phyloP scores from a whole-genome alignment of 2,888 invertebrate species.

The Melipona beecheii region DNA sequence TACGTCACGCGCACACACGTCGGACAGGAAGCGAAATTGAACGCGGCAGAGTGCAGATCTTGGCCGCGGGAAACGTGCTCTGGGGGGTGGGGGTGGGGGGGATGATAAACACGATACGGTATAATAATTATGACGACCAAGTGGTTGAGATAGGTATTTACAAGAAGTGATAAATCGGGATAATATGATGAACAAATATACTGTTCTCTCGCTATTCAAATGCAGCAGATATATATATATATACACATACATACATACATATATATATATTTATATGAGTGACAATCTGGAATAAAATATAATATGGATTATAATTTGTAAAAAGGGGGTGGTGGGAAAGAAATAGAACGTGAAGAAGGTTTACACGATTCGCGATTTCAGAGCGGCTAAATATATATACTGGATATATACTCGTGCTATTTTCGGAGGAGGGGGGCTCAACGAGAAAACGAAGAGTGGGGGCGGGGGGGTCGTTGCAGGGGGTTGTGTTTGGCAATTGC shows the following conservation, averaged over 20 bases:
- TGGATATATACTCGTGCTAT: conserved; percentile 25
- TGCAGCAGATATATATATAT: conserved; percentile 72
- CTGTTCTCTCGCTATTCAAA: conserved; percentile 72
- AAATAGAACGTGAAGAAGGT: conserved; percentile 39
- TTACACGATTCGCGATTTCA: conserved; percentile 36
- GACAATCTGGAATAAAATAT: conserved; percentile 83
- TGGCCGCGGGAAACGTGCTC: conserved; percentile 68
- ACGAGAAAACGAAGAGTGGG: not conserved
- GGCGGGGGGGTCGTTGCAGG: too few relatives aligned
- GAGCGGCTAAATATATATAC: conserved; percentile 28
- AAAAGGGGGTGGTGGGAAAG: conserved; percentile 53
- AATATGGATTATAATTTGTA: conserved; percentile 81
- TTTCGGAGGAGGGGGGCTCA: not conserved
- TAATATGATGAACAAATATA: conserved; percentile 68
- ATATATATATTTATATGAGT: conserved; percentile 74
- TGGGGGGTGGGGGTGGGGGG: not conserved
- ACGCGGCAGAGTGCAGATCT: conserved; percentile 75
- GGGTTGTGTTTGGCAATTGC: not conserved
- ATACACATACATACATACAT: conserved; percentile 66
- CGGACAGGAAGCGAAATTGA: conserved; percentile 21
- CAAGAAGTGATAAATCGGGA: conserved; percentile 69
- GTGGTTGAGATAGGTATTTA: conserved; percentile 67
- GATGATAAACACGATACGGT: conserved; percentile 55
- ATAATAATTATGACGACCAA: conserved; percentile 73
- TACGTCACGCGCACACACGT: conserved; percentile 19